Evolutionary conservation across 2,797 vertebrate species (phyloP), one percentile per base, ranked within the genome.

Genomic region (Eutrigla gurnardus): DNA sequence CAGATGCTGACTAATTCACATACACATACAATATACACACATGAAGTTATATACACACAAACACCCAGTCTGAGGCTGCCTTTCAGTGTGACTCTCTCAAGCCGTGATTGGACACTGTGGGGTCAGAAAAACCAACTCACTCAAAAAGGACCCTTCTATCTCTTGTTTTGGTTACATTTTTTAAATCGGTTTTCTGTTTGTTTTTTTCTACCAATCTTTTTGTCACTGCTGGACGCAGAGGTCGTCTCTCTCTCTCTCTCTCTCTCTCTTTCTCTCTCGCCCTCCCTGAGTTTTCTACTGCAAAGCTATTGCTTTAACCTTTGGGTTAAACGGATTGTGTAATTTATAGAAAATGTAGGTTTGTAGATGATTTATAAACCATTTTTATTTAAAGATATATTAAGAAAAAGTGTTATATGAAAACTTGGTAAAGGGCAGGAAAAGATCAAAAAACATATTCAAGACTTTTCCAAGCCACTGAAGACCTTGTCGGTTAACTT

Each of bases 291-390:
- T 91, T 93, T 93, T 93, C 83, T 92, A 92, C 86, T 75, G 80
- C 80, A 76, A 70, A 73, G 43, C 66, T 53, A 46, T 68, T 82
- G 58, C 63, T 81, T 86, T 86, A 78, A 80, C 78, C 68, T 66
- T 69, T 73, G 61, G 80, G 74, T 83, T 81, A 64, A 77, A 81
- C 63, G 76, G 64, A 71, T 63, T 62, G 65, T 90, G 82, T 91
- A 90, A 92, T 91, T 91, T 93, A 87, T 87, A 91, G 75, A 86
- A 83, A 67, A 72, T 86, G 63, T 84, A 72, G 68, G 81, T 91
- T 92, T 91, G 86, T 92, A 91, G 86, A 78, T 85, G 77, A 89
- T 90, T 92, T 90, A 72, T 91, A 87, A 81, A 68, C 1, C 8
- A 54, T 90, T 90, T 92, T 90, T 89, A 91, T 92, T 93, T 90